Conservation (phyloP, 1,140 invertebrate genomes). For the Zaprionus tsacasi region DNA sequence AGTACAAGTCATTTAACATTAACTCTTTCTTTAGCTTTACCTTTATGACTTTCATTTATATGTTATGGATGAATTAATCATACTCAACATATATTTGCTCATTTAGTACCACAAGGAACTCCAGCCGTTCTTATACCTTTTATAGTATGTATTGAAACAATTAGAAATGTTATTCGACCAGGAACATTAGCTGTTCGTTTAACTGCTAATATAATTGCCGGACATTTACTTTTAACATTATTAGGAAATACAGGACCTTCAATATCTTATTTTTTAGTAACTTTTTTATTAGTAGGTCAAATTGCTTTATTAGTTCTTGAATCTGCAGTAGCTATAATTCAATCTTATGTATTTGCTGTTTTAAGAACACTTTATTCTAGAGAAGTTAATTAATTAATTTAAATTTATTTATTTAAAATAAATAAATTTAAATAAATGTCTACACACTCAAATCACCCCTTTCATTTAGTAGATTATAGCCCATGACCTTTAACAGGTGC, state of each 20-base stretch:
- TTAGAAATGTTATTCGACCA: too few relatives aligned
- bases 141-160: slow-evolving; percentile 85
- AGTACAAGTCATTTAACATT: too few relatives aligned
- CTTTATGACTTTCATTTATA: slow-evolving; percentile 69
- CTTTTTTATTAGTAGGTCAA: too few relatives aligned
- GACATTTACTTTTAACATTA: slow-evolving; percentile 86
- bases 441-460: slow-evolving; percentile 84
- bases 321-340: slow-evolving; percentile 85
- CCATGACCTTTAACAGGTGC: slow-evolving; percentile 64
- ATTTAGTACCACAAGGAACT: slow-evolving; percentile 29
- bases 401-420: too few relatives aligned
- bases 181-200: too few relatives aligned
- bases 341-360: slow-evolving; percentile 86
- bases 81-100: slow-evolving; percentile 62
- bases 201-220: slow-evolving; percentile 86
- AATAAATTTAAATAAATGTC: slow-evolving; percentile 61
- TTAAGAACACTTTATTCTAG: slow-evolving; percentile 85
- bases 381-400: slow-evolving; percentile 84
- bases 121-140: slow-evolving; percentile 86
- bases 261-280: too few relatives aligned
- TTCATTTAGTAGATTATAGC: slow-evolving; percentile 86
- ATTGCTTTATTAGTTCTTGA: slow-evolving; percentile 83
- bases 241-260: slow-evolving; percentile 50
- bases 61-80: slow-evolving; percentile 84
- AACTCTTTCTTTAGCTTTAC: too few relatives aligned